These are phyloP conservation scores for Ennomos quercinarius DNA, from an alignment of 2,888 invertebrate genomes.

Conservation along the genomic window DNA sequence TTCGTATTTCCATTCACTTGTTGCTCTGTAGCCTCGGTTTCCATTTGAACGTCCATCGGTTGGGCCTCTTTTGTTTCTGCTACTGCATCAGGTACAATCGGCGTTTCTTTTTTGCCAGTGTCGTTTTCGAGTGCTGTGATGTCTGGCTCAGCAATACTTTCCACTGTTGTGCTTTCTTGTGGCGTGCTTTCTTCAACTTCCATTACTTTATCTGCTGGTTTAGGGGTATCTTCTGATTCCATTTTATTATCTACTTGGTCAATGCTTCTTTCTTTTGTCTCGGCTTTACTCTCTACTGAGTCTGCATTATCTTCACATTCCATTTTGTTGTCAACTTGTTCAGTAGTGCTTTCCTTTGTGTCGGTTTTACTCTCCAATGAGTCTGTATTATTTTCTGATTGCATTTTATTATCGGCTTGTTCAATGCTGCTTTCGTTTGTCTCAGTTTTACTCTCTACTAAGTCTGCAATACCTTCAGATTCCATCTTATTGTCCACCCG, in stretches of 20 bases:
- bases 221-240: slow-evolving; percentile 1
- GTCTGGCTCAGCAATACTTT: slow-evolving; percentile 31
- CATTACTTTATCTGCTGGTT: too few relatives aligned
- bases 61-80: slow-evolving; percentile 37
- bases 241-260: slow-evolving; percentile 1
- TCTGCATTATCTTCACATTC: neutral
- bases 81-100: slow-evolving; percentile 16
- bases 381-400: slow-evolving; percentile 7
- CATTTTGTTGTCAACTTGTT: slow-evolving; percentile 1
- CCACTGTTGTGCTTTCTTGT: slow-evolving; percentile 43
- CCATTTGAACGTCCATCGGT: slow-evolving; percentile 46
- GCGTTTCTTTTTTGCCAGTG: slow-evolving; percentile 40
- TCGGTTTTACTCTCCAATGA: slow-evolving; percentile 8
- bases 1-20: slow-evolving; percentile 74
- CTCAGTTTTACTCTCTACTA: slow-evolving; percentile 3
- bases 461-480: neutral
- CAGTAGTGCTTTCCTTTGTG: slow-evolving; percentile 24
- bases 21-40: slow-evolving; percentile 54
- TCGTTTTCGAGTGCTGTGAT: slow-evolving; percentile 32
- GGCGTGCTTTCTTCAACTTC: slow-evolving; percentile 29
- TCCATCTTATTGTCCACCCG: slow-evolving; percentile 7
- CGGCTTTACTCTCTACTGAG: slow-evolving; percentile 4
- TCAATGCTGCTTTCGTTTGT: neutral
- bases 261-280: neutral
- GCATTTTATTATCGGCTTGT: neutral